Base-by-base conservation (phyloP, 2,797 vertebrate species). In the Aviceda leuphotes region DNA sequence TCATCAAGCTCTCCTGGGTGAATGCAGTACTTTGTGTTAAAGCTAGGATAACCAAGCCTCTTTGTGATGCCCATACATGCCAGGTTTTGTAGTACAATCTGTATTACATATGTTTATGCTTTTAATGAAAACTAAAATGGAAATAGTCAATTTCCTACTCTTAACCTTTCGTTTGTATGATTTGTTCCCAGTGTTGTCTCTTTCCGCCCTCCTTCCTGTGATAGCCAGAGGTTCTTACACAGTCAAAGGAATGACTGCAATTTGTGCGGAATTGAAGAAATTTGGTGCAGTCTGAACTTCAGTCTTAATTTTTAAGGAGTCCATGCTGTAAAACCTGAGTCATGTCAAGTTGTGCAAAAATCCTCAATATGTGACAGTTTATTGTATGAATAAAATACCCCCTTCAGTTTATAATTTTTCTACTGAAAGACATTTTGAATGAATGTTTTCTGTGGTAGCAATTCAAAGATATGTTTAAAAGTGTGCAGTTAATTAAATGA, bases 331-430 rank as follows among this genome's bases (percentile, higher is more conserved):
- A 65, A 79, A 50, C 58, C 13, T 33, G 52, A 66, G n/a, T 62
- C 2, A 4, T 15, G 33, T 68, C 54, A 52, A 20, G 52, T 22
- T 46, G 16, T 39, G 35, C 6, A 65, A 74, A 87, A 52, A 3
- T 46, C 1, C 0, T 59, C 19, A 35, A 15, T 31, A n/a, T 0
- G 1, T 52, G 39, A 19, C 24, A 59, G 22, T 43, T 72, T 41
- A 24, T 24, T 77, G 4, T 25, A 18, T 49, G 31, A 78, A 44
- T 31, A 71, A 84, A 85, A 58, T 22, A 6, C 1, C 11, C 7
- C 12, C 11, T 83, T 63, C 13, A 14, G 19, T 61, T 72, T 20
- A 15, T 65, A 63, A 1, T 25, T 44, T 59, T 56, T 35, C 21
- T 20, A 1, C 12, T 28, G 17, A 77, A 66, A 74, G 26, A 25